Evolutionary conservation across 2,797 vertebrate species (phyloP), one percentile per base, ranked within the genome.

Genomic region (Ptychobarbus kaznakovi): DNA sequence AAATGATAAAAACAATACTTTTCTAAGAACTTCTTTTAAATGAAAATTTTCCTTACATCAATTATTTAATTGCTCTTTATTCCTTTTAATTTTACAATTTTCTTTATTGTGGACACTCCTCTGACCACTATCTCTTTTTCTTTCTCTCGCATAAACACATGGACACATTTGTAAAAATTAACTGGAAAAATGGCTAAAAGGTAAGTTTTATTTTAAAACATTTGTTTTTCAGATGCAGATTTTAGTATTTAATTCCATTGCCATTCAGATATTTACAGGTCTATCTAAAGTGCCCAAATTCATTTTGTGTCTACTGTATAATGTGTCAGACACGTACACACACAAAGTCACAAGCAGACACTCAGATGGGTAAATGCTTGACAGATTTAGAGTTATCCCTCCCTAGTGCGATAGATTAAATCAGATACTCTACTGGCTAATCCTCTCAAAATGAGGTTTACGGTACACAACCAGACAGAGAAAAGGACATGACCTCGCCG

Each of bases 371-470:
- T 44, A 74, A 88, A 65, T 69, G 86, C 91, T 91, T 87, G 88
- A 87, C 89, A 81, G 85, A 84, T 87, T 86, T 85, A 87, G 87
- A 88, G 89, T 92, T 87, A 90, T 88, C 83, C 88, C 87, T 87
- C 84, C 79, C 83, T 81, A 86, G 85, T 79, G 91, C 80, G 53
- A 85, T 87, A 90, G 93, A 94, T 95, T 95, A 94, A 94, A 93
- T 92, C 91, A 93, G 91, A 92, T 88, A 91, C 89, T 91, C 87
- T 88, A 90, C 53, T 77, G 91, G 83, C 85, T 94, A 95, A 95
- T 95, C 93, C 92, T 87, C 90, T 87, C 85, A 86, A 86, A 91
- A 81, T 89, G 88, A 82, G 90, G 91, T 65, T 95, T 93, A 93
- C 87, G 77, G 88, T 87, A 44, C 68, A 79, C 66, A 86, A 25